Evolutionary conservation across 2,888 invertebrate genomes (phyloP), one percentile per base, ranked within the genome.

Genomic region (Altica lythri): DNA sequence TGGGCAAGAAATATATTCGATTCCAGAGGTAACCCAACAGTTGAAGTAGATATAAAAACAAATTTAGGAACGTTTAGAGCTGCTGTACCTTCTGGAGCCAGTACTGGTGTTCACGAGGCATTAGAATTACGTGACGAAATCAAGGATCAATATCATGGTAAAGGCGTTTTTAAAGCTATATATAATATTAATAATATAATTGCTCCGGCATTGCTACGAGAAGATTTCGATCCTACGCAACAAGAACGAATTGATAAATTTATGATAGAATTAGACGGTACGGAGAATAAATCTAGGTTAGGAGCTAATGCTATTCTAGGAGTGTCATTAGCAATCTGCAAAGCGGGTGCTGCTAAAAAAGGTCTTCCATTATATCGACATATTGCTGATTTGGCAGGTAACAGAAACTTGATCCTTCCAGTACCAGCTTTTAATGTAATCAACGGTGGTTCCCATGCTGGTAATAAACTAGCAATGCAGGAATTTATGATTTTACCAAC

Each of bases 391-490:
- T 83, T 99, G 72, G 92, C 98, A 65, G 95, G 95, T 63, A 95
- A 93, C 72, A 83, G 80, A 59, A 82, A 94, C 27, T 90, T 99
- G 69, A 86, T 98, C 57, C 82, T 99, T 56, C 99, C 99, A 4
- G 93, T 94, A 2, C 99, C 99, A 32, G 96, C 98, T 37, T 96
- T 99, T 79, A 99, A 99, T 74, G 97, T 97, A 13, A 99, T 99
- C 80, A 99, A 99, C 72, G 99, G 99, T 61, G 99, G 99, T 47
- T 94, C 93, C 40, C 98, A 99, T 73, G 98, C 99, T 67, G 99
- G 98, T 64, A 99, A 99, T 81, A 97, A 97, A 77, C 79, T 95
- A 66, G 94, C 94, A 59, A 94, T 95, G 93, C 54, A 72, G 68
- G 76, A 76, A 63, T 76, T 76, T 51, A 75, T 76, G 76, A 72